phyloP scores from a whole-genome alignment of 1,140 invertebrate species.

The Ruditapes philippinarum region DNA sequence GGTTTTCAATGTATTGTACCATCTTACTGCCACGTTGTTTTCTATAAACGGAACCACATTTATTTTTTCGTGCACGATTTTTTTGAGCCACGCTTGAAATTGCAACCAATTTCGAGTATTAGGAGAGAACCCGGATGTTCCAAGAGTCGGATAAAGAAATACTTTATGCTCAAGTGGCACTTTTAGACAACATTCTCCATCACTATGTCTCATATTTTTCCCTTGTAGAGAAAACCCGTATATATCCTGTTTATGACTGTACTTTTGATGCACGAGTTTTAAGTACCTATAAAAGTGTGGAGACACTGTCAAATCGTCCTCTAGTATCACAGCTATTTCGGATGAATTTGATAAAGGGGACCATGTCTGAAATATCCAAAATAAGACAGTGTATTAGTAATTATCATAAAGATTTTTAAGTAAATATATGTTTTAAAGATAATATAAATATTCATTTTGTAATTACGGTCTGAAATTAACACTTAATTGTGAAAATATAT shows the following conservation, averaged over 20 bases:
- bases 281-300: slow-evolving; percentile 78
- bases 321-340: slow-evolving; percentile 81
- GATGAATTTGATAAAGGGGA: slow-evolving; percentile 61
- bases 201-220: slow-evolving; percentile 71
- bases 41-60: not conserved
- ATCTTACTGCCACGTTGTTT: not conserved
- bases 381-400: too few species aligned
- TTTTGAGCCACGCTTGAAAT: slow-evolving; percentile 30
- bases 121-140: slow-evolving; percentile 57
- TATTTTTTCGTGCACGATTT: not conserved
- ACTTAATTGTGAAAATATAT: too few species aligned
- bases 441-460: too few species aligned
- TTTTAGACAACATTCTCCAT: slow-evolving; percentile 34
- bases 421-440: too few species aligned
- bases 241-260: slow-evolving; percentile 67
- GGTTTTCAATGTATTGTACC: slow-evolving; percentile 7
- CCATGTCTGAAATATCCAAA: slow-evolving; percentile 73
- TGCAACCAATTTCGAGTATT: slow-evolving; percentile 38
- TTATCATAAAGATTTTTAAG: too few species aligned
- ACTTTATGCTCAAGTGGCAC: slow-evolving; percentile 26
- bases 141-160: slow-evolving; percentile 58
- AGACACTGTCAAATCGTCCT: slow-evolving; percentile 82
- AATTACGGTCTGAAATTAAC: too few species aligned
- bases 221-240: slow-evolving; percentile 79
- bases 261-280: slow-evolving; percentile 78